phyloP scores from a whole-genome alignment of 1,140 invertebrate genomes.

The Aporrectodea caliginosa region DNA sequence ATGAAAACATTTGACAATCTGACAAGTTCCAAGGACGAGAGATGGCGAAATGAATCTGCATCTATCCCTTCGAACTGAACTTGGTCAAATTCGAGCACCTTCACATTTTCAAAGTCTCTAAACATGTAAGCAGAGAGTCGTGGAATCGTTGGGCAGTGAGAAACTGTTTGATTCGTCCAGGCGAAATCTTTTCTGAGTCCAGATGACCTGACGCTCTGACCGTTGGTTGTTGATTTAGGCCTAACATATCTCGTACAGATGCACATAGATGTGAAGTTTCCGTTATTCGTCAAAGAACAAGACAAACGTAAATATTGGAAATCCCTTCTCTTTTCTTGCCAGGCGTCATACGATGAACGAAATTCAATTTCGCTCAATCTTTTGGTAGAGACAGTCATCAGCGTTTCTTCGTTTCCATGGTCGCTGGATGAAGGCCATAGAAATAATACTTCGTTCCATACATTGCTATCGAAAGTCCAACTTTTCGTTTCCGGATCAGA shows the following conservation, averaged over 20 bases:
- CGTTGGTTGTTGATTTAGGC: neutral
- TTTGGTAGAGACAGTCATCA: neutral
- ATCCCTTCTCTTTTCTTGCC: neutral
- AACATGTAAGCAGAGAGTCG: neutral
- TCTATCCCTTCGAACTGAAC: neutral
- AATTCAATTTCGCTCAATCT: neutral
- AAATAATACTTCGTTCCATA: neutral
- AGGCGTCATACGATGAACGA: neutral
- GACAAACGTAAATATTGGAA: neutral
- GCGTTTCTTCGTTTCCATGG: no score
- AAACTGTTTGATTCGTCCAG: neutral
- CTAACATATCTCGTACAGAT: neutral
- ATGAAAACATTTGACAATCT: neutral
- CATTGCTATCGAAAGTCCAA: neutral
- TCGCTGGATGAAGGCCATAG: neutral
- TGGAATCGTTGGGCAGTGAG: neutral
- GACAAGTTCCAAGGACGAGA: neutral
- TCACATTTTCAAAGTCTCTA: neutral
- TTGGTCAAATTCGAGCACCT: neutral
- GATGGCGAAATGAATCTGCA: neutral
- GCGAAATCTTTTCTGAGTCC: neutral
- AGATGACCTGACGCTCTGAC: neutral
- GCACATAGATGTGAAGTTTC: neutral
- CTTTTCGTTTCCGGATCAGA: no score
- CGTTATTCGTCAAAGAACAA: neutral